phyloP scores from a whole-genome alignment of 2,113 vertebrate genomes.

The Brachyistius frenatus region DNA sequence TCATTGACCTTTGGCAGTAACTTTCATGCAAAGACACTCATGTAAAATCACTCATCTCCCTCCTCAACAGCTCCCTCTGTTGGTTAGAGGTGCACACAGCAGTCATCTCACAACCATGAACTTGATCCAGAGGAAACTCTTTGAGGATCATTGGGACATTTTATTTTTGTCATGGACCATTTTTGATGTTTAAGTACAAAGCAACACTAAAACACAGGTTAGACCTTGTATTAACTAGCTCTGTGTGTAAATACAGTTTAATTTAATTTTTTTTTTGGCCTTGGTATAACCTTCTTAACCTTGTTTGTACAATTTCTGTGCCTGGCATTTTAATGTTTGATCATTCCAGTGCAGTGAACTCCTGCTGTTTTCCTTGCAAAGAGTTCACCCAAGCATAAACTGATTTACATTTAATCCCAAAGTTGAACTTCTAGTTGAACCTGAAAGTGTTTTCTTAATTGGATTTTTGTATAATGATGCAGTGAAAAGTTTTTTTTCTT shows the following conservation, averaged over 20 bases:
- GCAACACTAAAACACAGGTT: slow-evolving; percentile 78
- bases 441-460: slow-evolving; percentile 32
- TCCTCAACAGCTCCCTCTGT: slow-evolving; percentile 40
- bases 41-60: slow-evolving; percentile 4
- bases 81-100: slow-evolving; percentile 37
- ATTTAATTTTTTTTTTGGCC: slow-evolving; percentile 68
- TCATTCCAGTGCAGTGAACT: slow-evolving; percentile 71
- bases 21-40: slow-evolving; percentile 3
- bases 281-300: slow-evolving; percentile 56
- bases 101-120: slow-evolving; percentile 8
- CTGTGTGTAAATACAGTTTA: slow-evolving; percentile 69
- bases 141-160: slow-evolving; percentile 31
- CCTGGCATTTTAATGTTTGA: slow-evolving; percentile 60
- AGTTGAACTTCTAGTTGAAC: slow-evolving; percentile 42
- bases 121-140: slow-evolving; percentile 3
- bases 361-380: slow-evolving; percentile 58
- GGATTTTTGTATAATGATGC: slow-evolving; percentile 54
- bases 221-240: slow-evolving; percentile 62
- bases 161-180: slow-evolving; percentile 54
- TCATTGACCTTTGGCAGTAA: slow-evolving; percentile 4
- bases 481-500: slow-evolving; percentile 18
- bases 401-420: slow-evolving; percentile 44
- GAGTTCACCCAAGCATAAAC: slow-evolving; percentile 62
- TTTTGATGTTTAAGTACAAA: slow-evolving; percentile 46
- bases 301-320: slow-evolving; percentile 67